Conservation (phyloP, 2,113 vertebrate species). For the Sporophila hypoxantha region DNA sequence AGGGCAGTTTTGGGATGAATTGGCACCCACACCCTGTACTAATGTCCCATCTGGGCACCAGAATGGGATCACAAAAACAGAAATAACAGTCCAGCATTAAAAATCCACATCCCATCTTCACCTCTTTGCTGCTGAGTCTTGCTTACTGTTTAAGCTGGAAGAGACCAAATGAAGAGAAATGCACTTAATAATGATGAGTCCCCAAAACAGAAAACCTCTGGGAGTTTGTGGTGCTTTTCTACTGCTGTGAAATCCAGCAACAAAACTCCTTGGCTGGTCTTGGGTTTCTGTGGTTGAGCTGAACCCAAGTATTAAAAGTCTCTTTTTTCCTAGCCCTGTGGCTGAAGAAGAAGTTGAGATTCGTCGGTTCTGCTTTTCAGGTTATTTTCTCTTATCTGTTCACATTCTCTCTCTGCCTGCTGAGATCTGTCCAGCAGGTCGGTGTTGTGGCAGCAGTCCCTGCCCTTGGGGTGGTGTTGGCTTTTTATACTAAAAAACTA, state of each 20-base stretch:
- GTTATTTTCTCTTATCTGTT: no score
- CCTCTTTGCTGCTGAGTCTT: background rate
- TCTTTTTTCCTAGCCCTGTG: no score
- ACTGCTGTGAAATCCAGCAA: background rate
- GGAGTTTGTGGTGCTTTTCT: background rate
- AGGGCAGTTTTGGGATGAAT: background rate
- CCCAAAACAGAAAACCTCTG: background rate
- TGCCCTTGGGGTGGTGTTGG: no score
- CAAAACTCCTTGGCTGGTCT: background rate
- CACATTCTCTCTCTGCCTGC: no score
- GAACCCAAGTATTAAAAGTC: no score
- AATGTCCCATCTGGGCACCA: accelerated
- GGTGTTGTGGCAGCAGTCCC: no score
- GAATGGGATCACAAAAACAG: background rate
- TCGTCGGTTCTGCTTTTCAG: no score
- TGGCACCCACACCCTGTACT: background rate
- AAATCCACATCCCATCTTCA: background rate
- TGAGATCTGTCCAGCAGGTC: no score
- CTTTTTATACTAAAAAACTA: no score
- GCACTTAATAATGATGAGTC: background rate
- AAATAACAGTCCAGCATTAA: background rate
- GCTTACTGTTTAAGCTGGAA: background rate
- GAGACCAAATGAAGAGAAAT: background rate
- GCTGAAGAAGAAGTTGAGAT: no score
- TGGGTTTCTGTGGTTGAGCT: no score